Conservation (phyloP, 53 echinoderm and acorn worm genomes). For the Luidia sarsii region DNA sequence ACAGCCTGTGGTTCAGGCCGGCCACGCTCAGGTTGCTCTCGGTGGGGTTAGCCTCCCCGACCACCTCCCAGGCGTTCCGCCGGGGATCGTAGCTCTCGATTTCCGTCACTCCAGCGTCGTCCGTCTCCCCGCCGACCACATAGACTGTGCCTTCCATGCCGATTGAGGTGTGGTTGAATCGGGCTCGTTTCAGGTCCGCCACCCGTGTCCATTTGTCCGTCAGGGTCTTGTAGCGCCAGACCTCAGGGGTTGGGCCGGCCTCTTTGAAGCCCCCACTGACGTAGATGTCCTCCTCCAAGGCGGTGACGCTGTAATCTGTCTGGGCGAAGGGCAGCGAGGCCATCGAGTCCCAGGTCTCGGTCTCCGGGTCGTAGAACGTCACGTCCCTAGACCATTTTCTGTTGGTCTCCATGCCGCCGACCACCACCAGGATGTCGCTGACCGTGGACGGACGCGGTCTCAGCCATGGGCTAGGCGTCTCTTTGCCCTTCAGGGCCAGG, state of each 20-base stretch:
- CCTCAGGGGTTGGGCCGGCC: slow-evolving; percentile 52
- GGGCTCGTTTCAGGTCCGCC: slow-evolving; percentile 33
- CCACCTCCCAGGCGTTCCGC: slow-evolving; percentile 49
- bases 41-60: slow-evolving; percentile 55
- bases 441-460: slow-evolving; percentile 68
- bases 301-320: slow-evolving; percentile 77
- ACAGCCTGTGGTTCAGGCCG: slow-evolving; percentile 63
- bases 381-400: slow-evolving; percentile 72
- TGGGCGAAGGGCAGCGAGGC: slow-evolving; percentile 72
- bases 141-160: slow-evolving; percentile 62
- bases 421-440: slow-evolving; percentile 63
- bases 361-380: slow-evolving; percentile 57
- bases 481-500: slow-evolving; percentile 54
- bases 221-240: slow-evolving; percentile 69
- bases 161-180: slow-evolving; percentile 77
- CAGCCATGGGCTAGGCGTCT: slow-evolving; percentile 30
- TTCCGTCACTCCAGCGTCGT: slow-evolving; percentile 51
- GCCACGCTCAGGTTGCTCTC: slow-evolving; percentile 64
- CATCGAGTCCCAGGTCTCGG: slow-evolving; percentile 64
- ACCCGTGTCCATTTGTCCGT: slow-evolving; percentile 58
- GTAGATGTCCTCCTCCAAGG: slow-evolving; percentile 66
- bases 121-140: slow-evolving; percentile 79
- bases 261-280: slow-evolving; percentile 72
- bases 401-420: slow-evolving; percentile 78
- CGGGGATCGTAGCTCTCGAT: slow-evolving; percentile 69